Base-by-base conservation (phyloP, 2,113 vertebrate genomes). In the Corydoras maculifer region DNA sequence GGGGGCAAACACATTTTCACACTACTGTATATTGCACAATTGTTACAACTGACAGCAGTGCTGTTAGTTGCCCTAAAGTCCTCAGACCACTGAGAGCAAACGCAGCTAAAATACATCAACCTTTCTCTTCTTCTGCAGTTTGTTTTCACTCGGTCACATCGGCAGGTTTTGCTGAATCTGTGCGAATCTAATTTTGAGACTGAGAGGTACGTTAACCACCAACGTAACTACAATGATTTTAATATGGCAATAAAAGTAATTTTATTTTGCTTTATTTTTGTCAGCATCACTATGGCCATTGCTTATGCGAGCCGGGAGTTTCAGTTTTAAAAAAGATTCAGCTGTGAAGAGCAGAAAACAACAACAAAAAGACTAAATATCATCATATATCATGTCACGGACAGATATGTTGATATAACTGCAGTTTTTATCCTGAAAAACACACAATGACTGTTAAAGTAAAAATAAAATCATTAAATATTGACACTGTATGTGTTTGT, bases 211-310 rank as follows among this genome's bases (percentile, higher is more conserved):
- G 25, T 55, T 4, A n/a, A n/a, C 15, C 6, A 9, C 31, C 25
- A 13, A 32, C 18, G 35, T 49, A 29, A 7, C 14, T 35, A 62
- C 30, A 8, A 8, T 54, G 30, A n/a, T 30, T n/a, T 31, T 13
- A 25, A 29, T 31, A 2, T 3, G 0, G 2, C 9, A 4, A 7
- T n/a, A 15, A 8, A 1, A 14, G 4, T 15, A 1, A 15, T 35
- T 67, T 15, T 5, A 5, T 7, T 10, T 67, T 25, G 35, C 1
- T 58, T 57, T 13, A 1, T 43, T 31, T 25, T 32, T 54, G 18
- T 58, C 31, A 68, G 66, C 30, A 68, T 68, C 54, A 68, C 32
- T 25, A 54, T 13, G 43, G 66, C 32, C 66, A 68, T 68, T n/a
- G 57, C 3, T 58, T 54, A 58, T 0, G 54, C 18, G 14, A 68